Percentiles rank a stretch among this genome's conserved stretches.
These are phyloP conservation scores for Cranoglanis bouderius DNA, from an alignment of 2,113 vertebrate genomes.

Conservation along the genomic window DNA sequence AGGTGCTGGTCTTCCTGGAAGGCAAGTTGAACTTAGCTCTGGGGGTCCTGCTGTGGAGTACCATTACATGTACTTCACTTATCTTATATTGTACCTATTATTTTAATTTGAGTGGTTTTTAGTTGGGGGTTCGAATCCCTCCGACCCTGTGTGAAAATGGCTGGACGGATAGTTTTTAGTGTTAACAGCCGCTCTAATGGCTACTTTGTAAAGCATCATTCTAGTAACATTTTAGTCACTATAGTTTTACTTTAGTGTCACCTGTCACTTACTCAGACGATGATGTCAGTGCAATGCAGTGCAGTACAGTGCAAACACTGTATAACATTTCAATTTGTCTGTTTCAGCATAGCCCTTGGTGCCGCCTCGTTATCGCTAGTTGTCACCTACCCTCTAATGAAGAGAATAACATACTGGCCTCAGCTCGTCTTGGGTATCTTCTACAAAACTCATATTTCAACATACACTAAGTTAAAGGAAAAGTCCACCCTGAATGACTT, in stretches of 20 bases:
- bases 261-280: background rate
- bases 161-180: too few species aligned
- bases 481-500: background rate
- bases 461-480: background rate
- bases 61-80: constrained; percentile 82
- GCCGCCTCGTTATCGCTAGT: constrained; percentile 87
- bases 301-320: background rate
- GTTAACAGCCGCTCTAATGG: background rate
- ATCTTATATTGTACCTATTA: too few species aligned
- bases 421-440: constrained; percentile 86
- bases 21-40: constrained; percentile 88
- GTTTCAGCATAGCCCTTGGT: constrained; percentile 83
- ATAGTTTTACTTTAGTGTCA: background rate
- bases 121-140: too few species aligned
- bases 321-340: background rate
- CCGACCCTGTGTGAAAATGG: too few species aligned
- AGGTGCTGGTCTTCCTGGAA: constrained; percentile 85
- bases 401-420: constrained; percentile 95
- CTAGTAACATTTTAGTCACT: background rate
- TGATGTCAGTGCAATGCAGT: background rate
- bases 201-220: background rate
- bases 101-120: too few species aligned
- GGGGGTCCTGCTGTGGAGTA: constrained; percentile 85
- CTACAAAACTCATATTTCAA: background rate
- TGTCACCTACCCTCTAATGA: constrained; percentile 90